Evolutionary conservation across 2,888 invertebrate species (phyloP), one percentile per base, ranked within the genome.

Genomic region (Nomada ferruginata): DNA sequence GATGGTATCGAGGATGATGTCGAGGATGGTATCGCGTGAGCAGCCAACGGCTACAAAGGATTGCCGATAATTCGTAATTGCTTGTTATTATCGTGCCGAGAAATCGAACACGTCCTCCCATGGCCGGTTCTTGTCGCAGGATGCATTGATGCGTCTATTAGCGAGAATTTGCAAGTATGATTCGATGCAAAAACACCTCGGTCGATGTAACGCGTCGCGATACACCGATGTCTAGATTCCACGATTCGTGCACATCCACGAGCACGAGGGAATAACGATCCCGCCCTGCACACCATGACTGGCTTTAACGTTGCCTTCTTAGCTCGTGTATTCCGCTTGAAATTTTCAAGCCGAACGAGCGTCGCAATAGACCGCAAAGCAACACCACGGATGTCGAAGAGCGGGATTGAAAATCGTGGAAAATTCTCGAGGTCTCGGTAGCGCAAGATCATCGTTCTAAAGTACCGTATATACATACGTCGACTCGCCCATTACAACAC

Each of bases 151-250:
- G 90, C 91, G 91, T 90, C 90, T 91, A 92, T 92, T 91, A 91
- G 84, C 86, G 80, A 69, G 77, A 87, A 92, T 92, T 92, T 91
- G 92, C 92, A 92, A 92, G 92, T 92, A 91, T 91, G 92, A 92
- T 92, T 89, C 87, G 87, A 78, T 70, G 85, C 82, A 82, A 87
- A 89, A 85, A 73, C 73, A 65, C 50, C 64, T 59, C 29, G 1
- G 7, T 29, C 71, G 71, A 20, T 76, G 71, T 63, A 76, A 71
- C 71, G 44, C 61, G 53, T 52, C 52, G 42, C 50, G 64, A 20
- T 52, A 52, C 64, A 44, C 42, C 64, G 63, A 42, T 53, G 50
- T 70, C 70, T 57, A 47, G 63, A 52, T 72, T 77, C 59, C 73
- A 13, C 20, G 18, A 50, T 72, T 73, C 52, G 42, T 26, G 42